Conservation (phyloP, 2,113 vertebrate species). For the Gnathonemus echidnorhynchus region DNA sequence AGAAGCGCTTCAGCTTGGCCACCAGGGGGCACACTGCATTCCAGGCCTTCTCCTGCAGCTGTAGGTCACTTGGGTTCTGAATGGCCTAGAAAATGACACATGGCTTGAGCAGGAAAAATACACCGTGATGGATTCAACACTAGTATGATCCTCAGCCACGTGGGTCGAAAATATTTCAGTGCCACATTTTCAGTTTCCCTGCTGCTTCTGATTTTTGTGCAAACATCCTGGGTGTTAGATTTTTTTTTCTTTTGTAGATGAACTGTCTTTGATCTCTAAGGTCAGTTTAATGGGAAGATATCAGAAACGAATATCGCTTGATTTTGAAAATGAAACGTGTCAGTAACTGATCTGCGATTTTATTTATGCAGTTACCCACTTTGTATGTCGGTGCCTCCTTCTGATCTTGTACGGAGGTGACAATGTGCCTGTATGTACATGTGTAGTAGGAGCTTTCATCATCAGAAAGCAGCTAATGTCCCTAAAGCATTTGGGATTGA, state of each 20-base stretch:
- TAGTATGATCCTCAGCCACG: neutral
- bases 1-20: slow-evolving; percentile 85
- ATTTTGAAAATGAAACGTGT: neutral
- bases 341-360: neutral
- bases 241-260: neutral
- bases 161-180: neutral
- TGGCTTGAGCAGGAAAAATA: neutral
- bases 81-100: slow-evolving; percentile 65
- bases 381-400: neutral
- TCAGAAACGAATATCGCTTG: neutral
- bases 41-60: slow-evolving; percentile 85
- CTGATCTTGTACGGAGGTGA: neutral
- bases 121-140: neutral
- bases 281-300: neutral
- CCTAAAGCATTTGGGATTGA: neutral
- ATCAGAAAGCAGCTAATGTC: neutral
- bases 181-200: neutral
- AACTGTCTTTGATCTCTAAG: neutral
- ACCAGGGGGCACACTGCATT: slow-evolving; percentile 85
- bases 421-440: neutral
- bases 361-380: neutral
- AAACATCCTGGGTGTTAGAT: neutral
- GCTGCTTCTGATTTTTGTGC: neutral
- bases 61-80: slow-evolving; percentile 78
- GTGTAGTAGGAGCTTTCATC: neutral